Evolutionary conservation across 1,140 invertebrate species (phyloP).

Genomic region (Battus philenor): DNA sequence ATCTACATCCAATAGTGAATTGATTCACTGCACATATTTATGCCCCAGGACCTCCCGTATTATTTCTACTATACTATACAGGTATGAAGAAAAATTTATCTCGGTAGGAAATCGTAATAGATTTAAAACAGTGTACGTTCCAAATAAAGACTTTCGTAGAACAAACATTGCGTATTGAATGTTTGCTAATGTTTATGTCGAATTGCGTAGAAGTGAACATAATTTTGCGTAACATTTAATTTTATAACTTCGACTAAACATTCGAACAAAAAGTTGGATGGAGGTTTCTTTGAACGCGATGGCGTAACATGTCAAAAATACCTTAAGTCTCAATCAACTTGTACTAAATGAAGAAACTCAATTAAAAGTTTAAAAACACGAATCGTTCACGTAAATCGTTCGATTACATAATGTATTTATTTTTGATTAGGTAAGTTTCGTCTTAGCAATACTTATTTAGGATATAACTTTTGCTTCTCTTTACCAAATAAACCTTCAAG

Average conservation of each 20-base stretch:
- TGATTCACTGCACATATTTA: constrained; percentile 34
- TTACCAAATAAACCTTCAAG: constrained; percentile 25
- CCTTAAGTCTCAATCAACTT: constrained; percentile 25
- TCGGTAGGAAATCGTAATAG: too few relatives aligned
- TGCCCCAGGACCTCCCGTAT: constrained; percentile 54
- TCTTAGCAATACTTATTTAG: constrained; percentile 32
- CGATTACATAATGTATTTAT: constrained; percentile 31
- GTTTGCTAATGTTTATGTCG: not conserved
- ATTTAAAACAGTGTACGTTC: not conserved
- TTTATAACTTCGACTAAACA: constrained; percentile 19
- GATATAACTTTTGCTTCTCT: constrained; percentile 24
- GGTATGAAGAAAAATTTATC: too few relatives aligned
- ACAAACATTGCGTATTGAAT: too few relatives aligned
- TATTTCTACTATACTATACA: not conserved
- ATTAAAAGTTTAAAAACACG: constrained; percentile 39
- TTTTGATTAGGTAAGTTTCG: constrained; percentile 33
- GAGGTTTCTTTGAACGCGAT: constrained; percentile 14
- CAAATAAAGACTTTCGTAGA: too few relatives aligned
- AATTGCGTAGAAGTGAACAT: not conserved
- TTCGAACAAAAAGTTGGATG: constrained; percentile 4
- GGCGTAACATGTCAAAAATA: constrained; percentile 34
- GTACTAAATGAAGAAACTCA: constrained; percentile 35
- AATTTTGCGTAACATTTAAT: constrained; percentile 15
- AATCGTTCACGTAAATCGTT: constrained; percentile 32
- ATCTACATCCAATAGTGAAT: constrained; percentile 55